These are phyloP conservation scores for Bombylius discolor DNA, from an alignment of 2,888 invertebrate genomes.

Conservation along the genomic window DNA sequence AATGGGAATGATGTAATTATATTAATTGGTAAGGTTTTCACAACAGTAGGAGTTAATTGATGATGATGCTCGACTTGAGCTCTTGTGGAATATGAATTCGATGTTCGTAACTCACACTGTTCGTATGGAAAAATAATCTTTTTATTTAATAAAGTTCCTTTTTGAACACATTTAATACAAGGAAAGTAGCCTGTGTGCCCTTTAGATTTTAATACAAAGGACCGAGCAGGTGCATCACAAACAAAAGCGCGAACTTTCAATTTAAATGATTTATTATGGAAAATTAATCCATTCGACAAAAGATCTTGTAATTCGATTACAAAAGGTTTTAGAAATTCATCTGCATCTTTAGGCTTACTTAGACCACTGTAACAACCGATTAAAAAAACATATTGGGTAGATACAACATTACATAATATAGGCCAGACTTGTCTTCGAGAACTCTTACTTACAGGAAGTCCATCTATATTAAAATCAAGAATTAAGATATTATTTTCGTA, in stretches of 20 bases:
- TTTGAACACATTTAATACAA: too few relatives aligned
- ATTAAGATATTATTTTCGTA: not conserved
- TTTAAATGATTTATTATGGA: not conserved
- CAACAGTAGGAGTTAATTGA: not conserved
- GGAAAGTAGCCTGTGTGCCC: too few relatives aligned
- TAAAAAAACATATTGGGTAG: too few relatives aligned
- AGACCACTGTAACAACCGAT: conserved; percentile 1
- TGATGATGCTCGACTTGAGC: not conserved
- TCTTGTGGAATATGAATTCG: too few relatives aligned
- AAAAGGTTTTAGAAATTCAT: not conserved
- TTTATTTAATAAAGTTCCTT: too few relatives aligned
- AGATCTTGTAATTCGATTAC: not conserved
- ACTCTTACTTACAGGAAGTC: conserved; percentile 1
- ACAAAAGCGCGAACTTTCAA: not conserved
- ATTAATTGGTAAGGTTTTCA: conserved; percentile 1
- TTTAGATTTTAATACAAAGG: too few relatives aligned
- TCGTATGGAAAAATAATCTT: too few relatives aligned
- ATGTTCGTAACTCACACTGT: too few relatives aligned
- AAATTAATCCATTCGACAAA: not conserved
- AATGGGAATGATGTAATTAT: not conserved
- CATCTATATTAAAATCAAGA: conserved; percentile 4
- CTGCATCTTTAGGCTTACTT: not conserved
- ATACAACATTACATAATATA: not conserved
- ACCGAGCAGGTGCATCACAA: too few relatives aligned
- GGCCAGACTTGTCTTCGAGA: conserved; percentile 2